Evolutionary conservation across 1,140 invertebrate species (phyloP).

Genomic region (Linepithema humile): DNA sequence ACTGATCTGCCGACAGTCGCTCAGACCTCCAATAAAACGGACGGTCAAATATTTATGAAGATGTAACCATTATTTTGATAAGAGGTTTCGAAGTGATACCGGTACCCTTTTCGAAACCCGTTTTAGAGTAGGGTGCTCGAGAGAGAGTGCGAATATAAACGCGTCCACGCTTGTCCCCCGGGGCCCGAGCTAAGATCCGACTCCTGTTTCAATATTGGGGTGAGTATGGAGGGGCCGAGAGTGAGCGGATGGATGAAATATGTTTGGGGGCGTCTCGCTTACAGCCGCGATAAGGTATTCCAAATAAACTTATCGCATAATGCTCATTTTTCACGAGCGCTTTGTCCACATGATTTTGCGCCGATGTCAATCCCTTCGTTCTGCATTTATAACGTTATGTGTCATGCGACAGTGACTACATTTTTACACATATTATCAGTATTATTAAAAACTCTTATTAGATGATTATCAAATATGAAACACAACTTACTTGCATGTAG

Average conservation of each 20-base stretch:
- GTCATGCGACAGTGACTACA: background rate
- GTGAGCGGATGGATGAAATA: conserved; percentile 57
- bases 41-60: conserved; percentile 83
- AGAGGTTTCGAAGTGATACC: conserved; percentile 78
- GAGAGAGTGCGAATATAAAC: conserved; percentile 83
- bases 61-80: conserved; percentile 85
- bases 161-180: conserved; percentile 75
- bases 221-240: conserved; percentile 56
- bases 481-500: background rate
- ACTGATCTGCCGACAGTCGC: conserved; percentile 81
- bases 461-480: background rate
- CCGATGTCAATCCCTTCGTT: conserved; percentile 11
- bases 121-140: conserved; percentile 39
- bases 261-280: conserved; percentile 51
- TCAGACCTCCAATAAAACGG: conserved; percentile 67
- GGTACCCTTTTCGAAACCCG: conserved; percentile 59
- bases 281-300: conserved; percentile 47
- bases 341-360: background rate
- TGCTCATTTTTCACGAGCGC: conserved; percentile 39
- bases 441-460: background rate
- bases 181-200: conserved; percentile 76
- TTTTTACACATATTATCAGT: background rate
- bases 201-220: conserved; percentile 80
- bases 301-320: conserved; percentile 67
- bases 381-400: background rate